Base-by-base conservation (phyloP, 1,140 invertebrate species). In the Bombus terrestris region DNA sequence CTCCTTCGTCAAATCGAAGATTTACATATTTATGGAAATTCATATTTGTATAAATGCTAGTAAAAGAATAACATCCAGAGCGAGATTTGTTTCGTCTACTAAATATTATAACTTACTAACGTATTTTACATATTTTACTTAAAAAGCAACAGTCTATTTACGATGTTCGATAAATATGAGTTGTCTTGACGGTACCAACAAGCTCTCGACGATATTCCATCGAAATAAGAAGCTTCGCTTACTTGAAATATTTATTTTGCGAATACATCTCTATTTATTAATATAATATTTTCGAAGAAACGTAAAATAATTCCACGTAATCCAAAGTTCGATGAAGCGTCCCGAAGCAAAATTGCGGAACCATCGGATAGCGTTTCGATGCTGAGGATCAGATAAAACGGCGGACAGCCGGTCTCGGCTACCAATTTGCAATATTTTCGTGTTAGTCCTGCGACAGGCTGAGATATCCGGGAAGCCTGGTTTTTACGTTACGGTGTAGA, bases 401-500 rank as follows among this genome's bases (percentile, higher is more conserved):
- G 62, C 78, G 62, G 85, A 82, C 53, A 62, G 35, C 28, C 53
- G 57, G 37, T 37, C 64, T 37, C 15, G 57, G 66, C 74, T 74
- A 82, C 81, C 92, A 92, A 92, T 92, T 92, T 92, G 89, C 91
- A 92, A 92, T 92, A 92, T 92, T 91, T 92, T 92, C 87, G 78
- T 87, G 90, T 92, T 92, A 91, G 83, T 72, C 66, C 47, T 9
- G 72, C 66, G 86, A 86, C 78, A 78, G 66, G 81, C 12, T 28
- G 77, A 83, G 72, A 83, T 85, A 82, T 57, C 76, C 76, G 10
- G 37, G 59, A 64, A 57, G 57, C 59, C 81, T 83, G 72, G 74
- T 91, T 89, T 89, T 15, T 82, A 32, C 79, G 62, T 32, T 35
- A 37, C 57, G 13, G 10, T 41, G 66, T 64, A 37, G 73, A 79